Conservation (phyloP, 1,140 invertebrate species). For the Drosophila ananassae region DNA sequence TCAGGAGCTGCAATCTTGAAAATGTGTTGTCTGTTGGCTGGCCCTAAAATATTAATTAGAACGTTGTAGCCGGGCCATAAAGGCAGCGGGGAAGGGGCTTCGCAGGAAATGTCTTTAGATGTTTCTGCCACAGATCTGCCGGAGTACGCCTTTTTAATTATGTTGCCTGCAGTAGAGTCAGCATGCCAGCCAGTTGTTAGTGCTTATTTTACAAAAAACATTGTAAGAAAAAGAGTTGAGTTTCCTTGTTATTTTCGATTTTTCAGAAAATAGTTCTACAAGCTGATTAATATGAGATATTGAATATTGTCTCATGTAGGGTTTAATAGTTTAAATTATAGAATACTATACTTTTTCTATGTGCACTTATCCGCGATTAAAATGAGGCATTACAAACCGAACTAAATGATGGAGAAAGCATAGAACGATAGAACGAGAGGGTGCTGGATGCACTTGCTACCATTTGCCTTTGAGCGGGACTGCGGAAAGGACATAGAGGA, state of each 20-base stretch:
- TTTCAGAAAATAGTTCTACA: not conserved
- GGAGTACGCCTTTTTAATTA: conserved; percentile 55
- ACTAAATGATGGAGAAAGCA: conserved; percentile 31
- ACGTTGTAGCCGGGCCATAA: conserved; percentile 43
- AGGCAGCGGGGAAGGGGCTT: not conserved
- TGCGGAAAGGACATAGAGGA: conserved; percentile 37
- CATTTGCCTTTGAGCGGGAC: conserved; percentile 46
- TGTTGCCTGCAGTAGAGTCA: conserved; percentile 34
- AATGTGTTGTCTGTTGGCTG: conserved; percentile 54
- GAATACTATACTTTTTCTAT: not conserved
- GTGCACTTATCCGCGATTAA: conserved; percentile 48
- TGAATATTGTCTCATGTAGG: too few species aligned
- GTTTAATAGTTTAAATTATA: not conserved
- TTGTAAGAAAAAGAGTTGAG: too few species aligned
- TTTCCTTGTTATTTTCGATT: too few species aligned
- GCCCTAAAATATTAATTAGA: conserved; percentile 77
- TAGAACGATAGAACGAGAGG: not conserved
- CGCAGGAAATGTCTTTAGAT: conserved; percentile 26
- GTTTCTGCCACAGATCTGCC: conserved; percentile 34
- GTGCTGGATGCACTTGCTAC: conserved; percentile 14
- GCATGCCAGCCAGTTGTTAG: not conserved
- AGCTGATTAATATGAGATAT: too few species aligned
- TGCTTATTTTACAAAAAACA: not conserved
- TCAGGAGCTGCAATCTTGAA: conserved; percentile 64
- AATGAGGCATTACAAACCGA: conserved; percentile 8